Evolutionary conservation across 2,797 vertebrate species (phyloP), one percentile per base, ranked within the genome.

Genomic region (Rousettus madagascariensis): DNA sequence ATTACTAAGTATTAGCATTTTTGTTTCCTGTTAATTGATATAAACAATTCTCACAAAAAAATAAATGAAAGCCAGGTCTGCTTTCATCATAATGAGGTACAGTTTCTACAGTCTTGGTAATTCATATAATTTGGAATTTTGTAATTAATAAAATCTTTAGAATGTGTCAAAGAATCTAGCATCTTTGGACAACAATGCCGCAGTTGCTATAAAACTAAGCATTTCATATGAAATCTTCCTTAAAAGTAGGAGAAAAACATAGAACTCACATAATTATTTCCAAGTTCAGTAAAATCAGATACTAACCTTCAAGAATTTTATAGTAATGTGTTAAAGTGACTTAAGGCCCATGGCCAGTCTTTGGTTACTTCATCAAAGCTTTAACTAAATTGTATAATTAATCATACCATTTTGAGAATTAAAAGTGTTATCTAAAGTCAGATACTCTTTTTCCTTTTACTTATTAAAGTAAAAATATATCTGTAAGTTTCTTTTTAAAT

Each of bases 341-440:
- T 95, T 77, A 90, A 92, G 79, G 87, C 36, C 87, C 75, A 36
- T 5, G 71, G 97, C 4, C 86, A 95, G 96, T 96, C 68, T 94
- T 88, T 90, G 91, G 57, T 75, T 95, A 91, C 46, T 94, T 95
- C 89, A 91, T 96, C 97, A 96, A 91, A 95, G 87, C 65, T 91
- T 95, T 77, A 88, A 82, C 86, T 96, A 98, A 97, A 98, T 97
- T 97, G 75, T 66, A 74, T 69, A 96, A 86, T 98, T 98, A 97
- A 97, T 97, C 96, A 96, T 92, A 91, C 92, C 92, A 91, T 89
- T 96, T 85, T 95, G 91, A 97, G 90, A 97, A 86, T 55, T 87
- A 87, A 96, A 96, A 93, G 69, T 68, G 10, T 61, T 97, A 83
- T 83, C 80, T 90, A 57, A 95, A 87, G 93, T 96, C 83, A 95